Evolutionary conservation across 2,797 vertebrate species (phyloP).

Genomic region (Gallinago nigripennis): DNA sequence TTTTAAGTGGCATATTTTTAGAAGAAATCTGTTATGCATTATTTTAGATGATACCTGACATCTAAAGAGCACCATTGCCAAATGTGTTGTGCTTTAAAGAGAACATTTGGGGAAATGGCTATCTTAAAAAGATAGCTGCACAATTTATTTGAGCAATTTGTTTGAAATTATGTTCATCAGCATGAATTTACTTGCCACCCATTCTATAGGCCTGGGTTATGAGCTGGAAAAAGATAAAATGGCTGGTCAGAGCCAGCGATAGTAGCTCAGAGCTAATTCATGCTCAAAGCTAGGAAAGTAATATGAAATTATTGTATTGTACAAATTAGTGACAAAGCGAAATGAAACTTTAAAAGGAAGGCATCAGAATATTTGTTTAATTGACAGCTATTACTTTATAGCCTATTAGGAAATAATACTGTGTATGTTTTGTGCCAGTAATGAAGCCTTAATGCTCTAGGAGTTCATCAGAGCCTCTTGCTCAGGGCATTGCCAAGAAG

Average conservation of each 20-base stretch:
- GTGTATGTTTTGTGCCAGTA: neutral
- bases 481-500: neutral
- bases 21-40: constrained; percentile 36
- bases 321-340: constrained; percentile 31
- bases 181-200: constrained; percentile 32
- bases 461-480: neutral
- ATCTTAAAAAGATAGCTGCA: constrained; percentile 31
- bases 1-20: constrained; percentile 63
- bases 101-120: constrained; percentile 8
- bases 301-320: neutral
- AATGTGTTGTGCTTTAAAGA: neutral
- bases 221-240: constrained; percentile 59
- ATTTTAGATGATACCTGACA: constrained; percentile 49
- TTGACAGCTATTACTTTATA: constrained; percentile 36
- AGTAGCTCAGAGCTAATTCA: constrained; percentile 23
- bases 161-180: constrained; percentile 44
- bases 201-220: constrained; percentile 39
- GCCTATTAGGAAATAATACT: neutral
- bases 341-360: constrained; percentile 25
- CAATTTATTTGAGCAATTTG: constrained; percentile 41
- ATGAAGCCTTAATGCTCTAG: constrained; percentile 1
- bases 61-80: constrained; percentile 27
- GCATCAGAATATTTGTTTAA: constrained; percentile 25
- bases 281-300: neutral
- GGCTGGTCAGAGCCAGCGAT: constrained; percentile 2